phyloP scores from a whole-genome alignment of 2,113 vertebrate species.

The Odobenus rosmarus region DNA sequence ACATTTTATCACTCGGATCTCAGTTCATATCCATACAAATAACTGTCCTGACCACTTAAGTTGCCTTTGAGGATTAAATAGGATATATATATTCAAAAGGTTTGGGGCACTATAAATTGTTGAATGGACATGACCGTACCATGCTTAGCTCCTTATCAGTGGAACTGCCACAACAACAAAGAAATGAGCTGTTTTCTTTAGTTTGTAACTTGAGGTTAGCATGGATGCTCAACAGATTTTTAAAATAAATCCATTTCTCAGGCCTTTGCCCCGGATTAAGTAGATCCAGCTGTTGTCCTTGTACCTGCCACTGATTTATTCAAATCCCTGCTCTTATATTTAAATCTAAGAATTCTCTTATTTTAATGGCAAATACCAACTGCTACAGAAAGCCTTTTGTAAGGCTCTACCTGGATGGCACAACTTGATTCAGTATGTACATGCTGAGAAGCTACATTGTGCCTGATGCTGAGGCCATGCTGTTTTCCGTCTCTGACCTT shows the following conservation, averaged over 20 bases:
- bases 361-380: not conserved
- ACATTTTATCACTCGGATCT: not conserved
- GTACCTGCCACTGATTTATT: not conserved
- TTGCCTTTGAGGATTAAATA: not conserved
- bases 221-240: not conserved
- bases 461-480: not conserved
- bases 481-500: not conserved
- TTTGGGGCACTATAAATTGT: not conserved
- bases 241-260: not conserved
- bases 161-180: not conserved
- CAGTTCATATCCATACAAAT: not conserved
- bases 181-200: not conserved
- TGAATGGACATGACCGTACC: not conserved
- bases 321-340: not conserved
- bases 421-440: not conserved
- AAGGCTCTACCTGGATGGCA: not conserved
- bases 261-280: not conserved
- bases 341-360: not conserved
- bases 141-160: not conserved
- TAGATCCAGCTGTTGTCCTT: not conserved
- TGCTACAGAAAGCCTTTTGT: not conserved
- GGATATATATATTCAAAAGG: not conserved
- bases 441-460: not conserved
- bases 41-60: not conserved
- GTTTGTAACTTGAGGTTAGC: constrained; percentile 6